These are phyloP conservation scores for Lymantria dispar DNA, from an alignment of 2,888 invertebrate genomes.

Conservation along the genomic window DNA sequence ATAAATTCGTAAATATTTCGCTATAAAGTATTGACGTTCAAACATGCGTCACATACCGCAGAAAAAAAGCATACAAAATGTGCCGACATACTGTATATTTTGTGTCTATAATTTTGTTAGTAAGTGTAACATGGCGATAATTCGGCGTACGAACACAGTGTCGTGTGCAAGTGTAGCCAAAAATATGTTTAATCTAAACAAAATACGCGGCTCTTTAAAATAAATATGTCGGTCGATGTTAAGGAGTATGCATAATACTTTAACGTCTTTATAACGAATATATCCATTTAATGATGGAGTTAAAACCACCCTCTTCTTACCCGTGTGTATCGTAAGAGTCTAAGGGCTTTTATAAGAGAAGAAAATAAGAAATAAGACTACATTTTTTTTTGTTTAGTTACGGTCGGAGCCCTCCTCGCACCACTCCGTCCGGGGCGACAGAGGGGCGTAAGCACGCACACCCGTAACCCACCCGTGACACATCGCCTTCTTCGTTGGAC, in stretches of 20 bases:
- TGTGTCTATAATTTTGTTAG: constrained; percentile 30
- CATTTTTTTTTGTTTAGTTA: too few relatives aligned
- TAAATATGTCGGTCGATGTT: constrained; percentile 72
- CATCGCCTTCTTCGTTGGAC: too few relatives aligned
- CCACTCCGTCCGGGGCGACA: too few relatives aligned
- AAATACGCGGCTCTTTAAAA: constrained; percentile 72
- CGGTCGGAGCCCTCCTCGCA: too few relatives aligned
- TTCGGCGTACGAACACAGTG: constrained; percentile 48
- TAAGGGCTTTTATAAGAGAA: too few relatives aligned
- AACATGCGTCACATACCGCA: constrained; percentile 28
- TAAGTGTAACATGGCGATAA: constrained; percentile 39
- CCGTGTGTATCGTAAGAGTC: too few relatives aligned
- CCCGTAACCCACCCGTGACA: too few relatives aligned
- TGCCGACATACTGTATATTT: constrained; percentile 4
- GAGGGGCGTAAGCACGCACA: too few relatives aligned
- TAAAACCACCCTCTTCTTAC: too few relatives aligned
- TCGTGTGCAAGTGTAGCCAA: constrained; percentile 80
- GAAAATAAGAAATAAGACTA: too few relatives aligned
- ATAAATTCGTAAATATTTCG: constrained; percentile 11
- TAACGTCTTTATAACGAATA: too few relatives aligned
- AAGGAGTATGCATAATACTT: constrained; percentile 42
- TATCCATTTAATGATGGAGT: too few relatives aligned
- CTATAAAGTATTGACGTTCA: constrained; percentile 2
- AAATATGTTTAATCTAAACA: constrained; percentile 81
- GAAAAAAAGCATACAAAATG: constrained; percentile 28